Evolutionary conservation across 2,113 vertebrate species (phyloP), one percentile per base, ranked within the genome.

Genomic region (Orientallactaga bullata): DNA sequence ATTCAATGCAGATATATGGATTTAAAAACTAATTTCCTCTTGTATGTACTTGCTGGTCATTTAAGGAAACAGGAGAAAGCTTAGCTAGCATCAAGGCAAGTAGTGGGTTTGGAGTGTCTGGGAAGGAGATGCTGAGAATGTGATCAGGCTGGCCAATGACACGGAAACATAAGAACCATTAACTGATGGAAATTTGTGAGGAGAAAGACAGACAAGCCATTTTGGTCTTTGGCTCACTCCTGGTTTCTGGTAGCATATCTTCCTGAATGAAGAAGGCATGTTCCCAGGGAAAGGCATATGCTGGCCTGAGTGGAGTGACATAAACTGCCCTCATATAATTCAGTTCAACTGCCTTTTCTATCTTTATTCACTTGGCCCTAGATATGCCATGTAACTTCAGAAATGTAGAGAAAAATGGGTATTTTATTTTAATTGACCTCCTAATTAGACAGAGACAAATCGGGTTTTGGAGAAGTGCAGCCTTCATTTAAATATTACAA

Each of bases 11-110:
- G 91, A 69, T 93, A 37, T 94, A 88, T 82, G 24, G 85, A 18
- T 94, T 69, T 30, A 80, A 88, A 90, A 95, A 85, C 61, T 74
- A 92, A 94, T 95, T 73, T 89, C 87, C 28, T 80, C 37, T 81
- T 86, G 84, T 66, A 88, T 81, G 71, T 81, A 60, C 80, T 84
- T 94, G 68, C 68, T 42, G 78, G 61, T 93, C 65, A 82, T 79
- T 58, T 93, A 86, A 66, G 81, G 95, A 94, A 84, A 71, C 13
- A 42, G 80, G 3, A 20, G 85, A 79, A 55, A 81, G 2, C 91
- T 83, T 93, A 77, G 79, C 90, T 86, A 91, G 94, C 42, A 37
- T 37, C 39, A 37, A 39, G 60, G 65, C 71, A 77, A 93, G 85
- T 35, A 74, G 37, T 90, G 47, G 73, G 12, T 39, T 37, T 73